These are phyloP conservation scores for Trialeurodes vaporariorum DNA, from an alignment of 1,140 invertebrate species.

Conservation along the genomic window DNA sequence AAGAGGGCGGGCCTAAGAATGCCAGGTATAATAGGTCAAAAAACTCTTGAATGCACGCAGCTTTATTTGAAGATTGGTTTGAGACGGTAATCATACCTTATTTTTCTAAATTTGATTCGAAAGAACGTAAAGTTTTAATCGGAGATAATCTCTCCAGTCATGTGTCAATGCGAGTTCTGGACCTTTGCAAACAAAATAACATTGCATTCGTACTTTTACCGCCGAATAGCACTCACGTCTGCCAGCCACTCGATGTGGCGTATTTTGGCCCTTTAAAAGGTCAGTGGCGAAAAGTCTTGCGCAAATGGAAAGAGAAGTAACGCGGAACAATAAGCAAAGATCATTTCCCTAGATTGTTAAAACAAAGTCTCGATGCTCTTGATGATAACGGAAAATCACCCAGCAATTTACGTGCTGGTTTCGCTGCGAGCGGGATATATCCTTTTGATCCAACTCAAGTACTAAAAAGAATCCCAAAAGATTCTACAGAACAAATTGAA, in stretches of 20 bases:
- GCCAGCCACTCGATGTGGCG: slow-evolving; percentile 6
- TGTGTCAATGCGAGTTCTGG: not conserved
- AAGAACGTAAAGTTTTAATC: slow-evolving; percentile 18
- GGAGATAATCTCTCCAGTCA: slow-evolving; percentile 34
- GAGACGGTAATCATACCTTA: slow-evolving; percentile 16
- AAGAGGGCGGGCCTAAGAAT: slow-evolving; percentile 25
- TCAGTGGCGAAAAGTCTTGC: slow-evolving; percentile 31
- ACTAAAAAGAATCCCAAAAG: no score
- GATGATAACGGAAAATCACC: no score
- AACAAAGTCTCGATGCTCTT: no score
- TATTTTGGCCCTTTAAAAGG: slow-evolving; percentile 6
- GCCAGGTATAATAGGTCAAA: slow-evolving; percentile 27
- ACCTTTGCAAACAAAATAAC: not conserved
- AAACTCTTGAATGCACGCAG: slow-evolving; percentile 30
- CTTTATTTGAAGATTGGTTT: slow-evolving; percentile 29
- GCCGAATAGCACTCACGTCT: slow-evolving; percentile 4
- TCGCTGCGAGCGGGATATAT: no score
- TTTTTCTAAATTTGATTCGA: slow-evolving; percentile 13
- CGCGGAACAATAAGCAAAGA: no score
- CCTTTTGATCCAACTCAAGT: no score
- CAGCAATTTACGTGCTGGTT: no score
- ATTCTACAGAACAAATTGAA: no score
- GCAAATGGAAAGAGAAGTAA: no score
- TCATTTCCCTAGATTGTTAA: no score
- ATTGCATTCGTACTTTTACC: slow-evolving; percentile 5